phyloP scores from a whole-genome alignment of 2,888 invertebrate genomes.

The Phortica magna region DNA sequence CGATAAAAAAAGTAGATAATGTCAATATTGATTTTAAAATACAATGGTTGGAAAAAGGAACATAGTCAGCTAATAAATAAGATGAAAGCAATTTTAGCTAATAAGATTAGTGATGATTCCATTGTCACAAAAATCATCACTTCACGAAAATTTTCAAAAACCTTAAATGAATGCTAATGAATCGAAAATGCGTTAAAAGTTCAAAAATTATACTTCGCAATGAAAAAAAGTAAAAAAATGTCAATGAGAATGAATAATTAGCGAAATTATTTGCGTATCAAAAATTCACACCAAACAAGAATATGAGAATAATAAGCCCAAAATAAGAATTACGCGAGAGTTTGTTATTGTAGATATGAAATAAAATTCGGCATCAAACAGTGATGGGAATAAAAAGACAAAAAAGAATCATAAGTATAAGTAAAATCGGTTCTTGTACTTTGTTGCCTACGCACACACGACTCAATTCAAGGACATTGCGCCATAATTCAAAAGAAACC shows the following conservation, averaged over 20 bases:
- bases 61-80: no score
- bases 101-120: neutral
- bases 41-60: no score
- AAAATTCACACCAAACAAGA: neutral
- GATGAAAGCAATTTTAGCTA: no score
- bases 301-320: no score
- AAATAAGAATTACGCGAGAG: no score
- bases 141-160: neutral
- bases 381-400: no score
- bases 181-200: neutral
- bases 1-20: no score
- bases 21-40: no score
- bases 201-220: neutral
- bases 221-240: neutral
- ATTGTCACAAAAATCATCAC: neutral
- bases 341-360: no score
- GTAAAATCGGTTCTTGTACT: neutral
- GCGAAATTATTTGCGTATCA: neutral
- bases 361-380: no score
- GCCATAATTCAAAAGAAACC: constrained; percentile 54
- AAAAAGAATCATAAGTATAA: neutral
- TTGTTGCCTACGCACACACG: constrained; percentile 34
- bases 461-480: constrained; percentile 49
- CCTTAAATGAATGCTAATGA: neutral
- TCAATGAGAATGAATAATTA: neutral